Base-by-base conservation (phyloP, 2,888 invertebrate genomes). In the Andrena flavipes region DNA sequence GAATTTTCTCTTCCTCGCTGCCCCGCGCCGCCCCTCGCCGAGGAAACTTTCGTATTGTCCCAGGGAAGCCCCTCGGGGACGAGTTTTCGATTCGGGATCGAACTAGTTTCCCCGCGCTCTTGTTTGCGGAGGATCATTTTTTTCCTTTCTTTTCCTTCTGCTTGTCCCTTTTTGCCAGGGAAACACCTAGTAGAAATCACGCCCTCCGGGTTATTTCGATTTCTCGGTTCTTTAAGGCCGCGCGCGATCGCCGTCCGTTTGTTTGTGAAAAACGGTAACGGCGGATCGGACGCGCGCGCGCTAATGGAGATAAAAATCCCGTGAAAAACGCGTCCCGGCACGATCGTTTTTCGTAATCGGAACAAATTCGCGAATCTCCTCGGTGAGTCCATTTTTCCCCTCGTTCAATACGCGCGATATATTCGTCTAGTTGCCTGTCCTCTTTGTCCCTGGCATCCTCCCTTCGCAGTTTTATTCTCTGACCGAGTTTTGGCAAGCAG, bases 31-130 rank as follows among this genome's bases (percentile, higher is more conserved):
- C 33, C 33, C 68, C 49, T 26, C 20, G 59, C 48, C 56, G 63
- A 72, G 74, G 82, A 76, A 86, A 86, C 86, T 87, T 70, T 83
- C 30, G 82, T 76, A 87, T 87, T 87, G 87, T 87, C 79, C 80
- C 63, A n/a, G 56, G 59, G 42, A 76, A 80, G 79, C 26, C 75
- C 83, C 87, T 48, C 56, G 76, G 68, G 87, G 70, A 76, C 74
- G 69, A 69, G 74, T 67, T 72, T 84, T 72, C 73, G 86, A 86
- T 82, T 79, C 74, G 42, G 76, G 76, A 86, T 86, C 84, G 67
- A 81, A 73, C 76, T 60, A 60, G 63, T 80, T 81, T 60, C 84
- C 29, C 68, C 73, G 33, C 65, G 60, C 26, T 59, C 49, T 54
- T 75, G 68, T 81, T 86, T 78, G 76, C 72, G 13, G 20, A 13